Evolutionary conservation across 2,888 invertebrate species (phyloP), one percentile per base, ranked within the genome.

Genomic region (Ischnura elegans): DNA sequence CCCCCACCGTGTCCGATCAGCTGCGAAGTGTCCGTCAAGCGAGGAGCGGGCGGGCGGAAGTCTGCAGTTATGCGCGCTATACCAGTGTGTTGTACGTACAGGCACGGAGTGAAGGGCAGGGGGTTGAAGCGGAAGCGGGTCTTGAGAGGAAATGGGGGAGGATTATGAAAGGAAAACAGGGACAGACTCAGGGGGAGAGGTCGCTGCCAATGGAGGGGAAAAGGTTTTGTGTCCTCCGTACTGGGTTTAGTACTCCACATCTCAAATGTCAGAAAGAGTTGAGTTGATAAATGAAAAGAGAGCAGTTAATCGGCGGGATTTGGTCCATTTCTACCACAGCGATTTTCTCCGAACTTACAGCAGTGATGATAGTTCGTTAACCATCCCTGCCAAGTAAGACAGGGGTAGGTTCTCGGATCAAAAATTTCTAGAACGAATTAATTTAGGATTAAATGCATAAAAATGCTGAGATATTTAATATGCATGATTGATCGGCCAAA

Each of bases 21-120:
- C 87, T 87, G 87, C 42, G 36, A 42, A 87, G 87, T 55, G 87
- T 87, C 87, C 87, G 55, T 87, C 87, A 51, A 87, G 29, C 55
- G 55, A 87, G 29, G 42, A 87, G 86, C 10, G 8, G 8, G 46
- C 25, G 55, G 29, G 87, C 87, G 87, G 87, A 87, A 55, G 87
- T 55, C 25, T 42, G 87, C 87, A 87, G 55, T 87, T 87, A 87
- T 55, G 42, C 25, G 87, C 42, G 87, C 76, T 5, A 5, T 76
- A 76, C 16, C n/a, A n/a, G 16, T 76, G 21, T 21, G 29, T 10
- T 25, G 76, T 76, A 76, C 76, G 76, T 29, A 36, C 29, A 36
- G 76, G 76, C 76, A 76, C 76, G 76, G 76, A 76, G 76, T 76
- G 76, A 45, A 86, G 86, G 86, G 76, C 10, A 10, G 19, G 86